A percentile compares a stretch with the other conserved stretches of the same genome.
Evolutionary conservation across 2,888 invertebrate species (phyloP).

Genomic region (Caenorhabditis imperialis): DNA sequence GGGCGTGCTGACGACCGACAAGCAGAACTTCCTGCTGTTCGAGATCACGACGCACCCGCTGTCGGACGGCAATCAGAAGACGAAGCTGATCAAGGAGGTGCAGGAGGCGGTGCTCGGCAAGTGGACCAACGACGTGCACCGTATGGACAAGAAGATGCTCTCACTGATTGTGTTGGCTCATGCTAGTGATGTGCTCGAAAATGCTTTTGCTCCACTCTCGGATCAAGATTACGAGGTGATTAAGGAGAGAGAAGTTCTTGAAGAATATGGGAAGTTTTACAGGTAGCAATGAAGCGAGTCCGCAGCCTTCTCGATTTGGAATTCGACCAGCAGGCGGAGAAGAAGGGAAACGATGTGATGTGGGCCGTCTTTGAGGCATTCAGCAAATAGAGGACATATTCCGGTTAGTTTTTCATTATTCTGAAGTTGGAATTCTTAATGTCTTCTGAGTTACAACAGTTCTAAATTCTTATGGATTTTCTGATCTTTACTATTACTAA

Average conservation of each 20-base stretch:
- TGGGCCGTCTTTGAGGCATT: conserved; percentile 99
- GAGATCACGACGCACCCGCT: conserved; percentile 99
- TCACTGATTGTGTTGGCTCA: conserved; percentile 95
- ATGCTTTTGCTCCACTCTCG: conserved; percentile 94
- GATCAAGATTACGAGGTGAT: conserved; percentile 79
- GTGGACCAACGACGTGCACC: conserved; percentile 96
- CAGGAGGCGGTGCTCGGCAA: conserved; percentile 96
- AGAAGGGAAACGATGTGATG: conserved; percentile 86
- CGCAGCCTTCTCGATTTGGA: conserved; percentile 95
- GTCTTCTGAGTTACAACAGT: no score
- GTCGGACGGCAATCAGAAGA: conserved; percentile 94
- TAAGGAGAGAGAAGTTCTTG: no score
- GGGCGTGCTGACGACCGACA: conserved; percentile 72
- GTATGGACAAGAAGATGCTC: conserved; percentile 95
- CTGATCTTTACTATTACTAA: no score
- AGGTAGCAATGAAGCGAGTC: conserved; percentile 93
- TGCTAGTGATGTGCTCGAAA: conserved; percentile 98
- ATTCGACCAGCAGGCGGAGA: conserved; percentile 94
- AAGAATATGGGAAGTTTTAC: no score
- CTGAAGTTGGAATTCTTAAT: no score
- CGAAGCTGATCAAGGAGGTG: conserved; percentile 92
- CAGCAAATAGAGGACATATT: conserved; percentile 86
- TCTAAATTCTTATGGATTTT: no score
- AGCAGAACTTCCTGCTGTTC: conserved; percentile 92
- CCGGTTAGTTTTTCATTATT: no score